Conservation (phyloP, 1,140 invertebrate genomes). For the Meloidogyne hapla region DNA sequence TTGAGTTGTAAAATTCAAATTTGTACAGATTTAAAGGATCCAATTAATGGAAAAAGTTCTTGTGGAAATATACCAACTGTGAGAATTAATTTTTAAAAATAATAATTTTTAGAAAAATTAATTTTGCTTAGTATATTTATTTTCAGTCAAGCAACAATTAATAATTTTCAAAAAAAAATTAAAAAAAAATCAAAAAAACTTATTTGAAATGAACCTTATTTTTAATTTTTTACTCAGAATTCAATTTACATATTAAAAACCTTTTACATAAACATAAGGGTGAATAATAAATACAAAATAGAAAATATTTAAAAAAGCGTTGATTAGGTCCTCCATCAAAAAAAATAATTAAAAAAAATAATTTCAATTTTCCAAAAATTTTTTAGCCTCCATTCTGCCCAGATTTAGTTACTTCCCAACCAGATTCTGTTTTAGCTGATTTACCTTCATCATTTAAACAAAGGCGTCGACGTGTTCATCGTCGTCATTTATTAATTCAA, state of each 20-base stretch:
- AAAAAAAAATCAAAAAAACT: too few relatives aligned
- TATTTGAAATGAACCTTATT: too few relatives aligned
- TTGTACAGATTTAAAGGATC: constrained; percentile 57
- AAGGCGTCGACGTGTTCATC: neutral
- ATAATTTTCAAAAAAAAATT: too few relatives aligned
- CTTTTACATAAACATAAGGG: too few relatives aligned
- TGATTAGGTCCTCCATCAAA: neutral
- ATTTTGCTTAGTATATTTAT: too few relatives aligned
- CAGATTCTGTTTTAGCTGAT: constrained; percentile 60
- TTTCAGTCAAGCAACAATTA: too few relatives aligned
- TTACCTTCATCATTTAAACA: constrained; percentile 11
- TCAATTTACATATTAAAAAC: too few relatives aligned
- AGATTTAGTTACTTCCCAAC: constrained; percentile 58
- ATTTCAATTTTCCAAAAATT: neutral
- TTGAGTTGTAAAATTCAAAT: constrained; percentile 53
- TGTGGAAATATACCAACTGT: constrained; percentile 58
- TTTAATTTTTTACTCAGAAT: too few relatives aligned
- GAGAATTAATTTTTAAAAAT: neutral
- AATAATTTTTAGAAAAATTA: too few relatives aligned
- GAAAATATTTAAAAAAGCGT: too few relatives aligned
- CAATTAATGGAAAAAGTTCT: constrained; percentile 36
- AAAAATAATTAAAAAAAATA: neutral
- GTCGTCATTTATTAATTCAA: neutral
- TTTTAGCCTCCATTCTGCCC: constrained; percentile 62
- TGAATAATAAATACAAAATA: too few relatives aligned